Conservation (phyloP, 1,140 invertebrate genomes). For the Drosophila tsacasi region DNA sequence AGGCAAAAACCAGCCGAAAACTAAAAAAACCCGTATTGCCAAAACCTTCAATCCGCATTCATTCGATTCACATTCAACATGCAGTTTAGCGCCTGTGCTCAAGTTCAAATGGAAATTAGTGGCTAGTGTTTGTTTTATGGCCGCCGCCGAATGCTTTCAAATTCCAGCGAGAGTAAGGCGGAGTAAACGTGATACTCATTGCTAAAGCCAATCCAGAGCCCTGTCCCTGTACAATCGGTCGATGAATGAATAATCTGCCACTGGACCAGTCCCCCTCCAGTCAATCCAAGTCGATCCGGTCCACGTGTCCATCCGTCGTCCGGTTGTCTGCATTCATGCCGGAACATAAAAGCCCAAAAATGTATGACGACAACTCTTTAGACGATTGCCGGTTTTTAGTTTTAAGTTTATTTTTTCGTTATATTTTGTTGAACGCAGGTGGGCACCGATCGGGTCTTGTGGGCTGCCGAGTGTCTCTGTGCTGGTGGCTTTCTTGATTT, state of each 20-base stretch:
- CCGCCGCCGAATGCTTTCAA: constrained; percentile 47
- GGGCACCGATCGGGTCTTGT: constrained; percentile 51
- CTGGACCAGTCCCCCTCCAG: constrained; percentile 43
- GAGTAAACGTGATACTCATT: constrained; percentile 67
- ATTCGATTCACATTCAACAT: constrained; percentile 64
- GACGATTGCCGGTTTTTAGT: constrained; percentile 59
- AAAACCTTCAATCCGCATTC: constrained; percentile 64
- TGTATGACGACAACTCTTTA: constrained; percentile 72
- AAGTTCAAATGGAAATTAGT: constrained; percentile 78
- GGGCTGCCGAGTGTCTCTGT: constrained; percentile 36
- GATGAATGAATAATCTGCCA: constrained; percentile 67
- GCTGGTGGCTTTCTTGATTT: constrained; percentile 21
- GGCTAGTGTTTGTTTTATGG: constrained; percentile 50
- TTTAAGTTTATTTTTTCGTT: constrained; percentile 2
- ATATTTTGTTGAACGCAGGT: constrained; percentile 53
- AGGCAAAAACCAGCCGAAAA: constrained; percentile 16
- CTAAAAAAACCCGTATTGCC: constrained; percentile 44
- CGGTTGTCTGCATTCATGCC: constrained; percentile 55
- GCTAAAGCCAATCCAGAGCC: constrained; percentile 40
- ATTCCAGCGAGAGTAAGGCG: constrained; percentile 35
- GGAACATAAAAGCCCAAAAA: constrained; percentile 73
- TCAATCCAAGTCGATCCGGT: constrained; percentile 43
- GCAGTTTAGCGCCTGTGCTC: constrained; percentile 72
- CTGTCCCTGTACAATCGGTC: constrained; percentile 34
- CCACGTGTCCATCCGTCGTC: constrained; percentile 53